phyloP scores from a whole-genome alignment of 2,888 invertebrate genomes.

The Plusia festucae region DNA sequence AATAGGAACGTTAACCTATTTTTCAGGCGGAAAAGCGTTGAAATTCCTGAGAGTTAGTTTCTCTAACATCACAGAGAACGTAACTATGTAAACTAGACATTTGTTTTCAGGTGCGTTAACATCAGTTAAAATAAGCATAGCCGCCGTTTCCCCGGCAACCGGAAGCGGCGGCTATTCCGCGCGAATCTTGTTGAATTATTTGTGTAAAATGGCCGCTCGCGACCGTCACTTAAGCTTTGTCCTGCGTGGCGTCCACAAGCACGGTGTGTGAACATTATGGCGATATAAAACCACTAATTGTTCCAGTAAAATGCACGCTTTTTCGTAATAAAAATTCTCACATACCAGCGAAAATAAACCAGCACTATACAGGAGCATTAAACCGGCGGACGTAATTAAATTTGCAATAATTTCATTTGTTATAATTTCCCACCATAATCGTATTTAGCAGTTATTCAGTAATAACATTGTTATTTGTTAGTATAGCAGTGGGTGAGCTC shows the following conservation, averaged over 20 bases:
- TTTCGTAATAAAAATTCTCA: constrained; percentile 61
- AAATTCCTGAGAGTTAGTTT: constrained; percentile 1
- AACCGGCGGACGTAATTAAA: constrained; percentile 58
- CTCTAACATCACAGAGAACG: constrained; percentile 17
- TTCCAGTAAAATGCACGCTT: constrained; percentile 69
- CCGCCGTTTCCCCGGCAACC: constrained; percentile 61
- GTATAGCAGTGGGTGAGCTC: constrained; percentile 32
- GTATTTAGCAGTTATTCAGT: constrained; percentile 63
- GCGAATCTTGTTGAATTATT: constrained; percentile 85
- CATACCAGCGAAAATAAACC: constrained; percentile 46
- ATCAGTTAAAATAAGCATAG: constrained; percentile 73
- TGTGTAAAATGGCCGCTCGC: constrained; percentile 76
- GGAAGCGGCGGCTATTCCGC: constrained; percentile 80
- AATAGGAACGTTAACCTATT: constrained; percentile 14
- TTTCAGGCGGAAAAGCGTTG: constrained; percentile 13
- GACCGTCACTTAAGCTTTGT: constrained; percentile 74
- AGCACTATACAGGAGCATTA: constrained; percentile 48
- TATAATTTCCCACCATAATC: constrained; percentile 63
- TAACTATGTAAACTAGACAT: constrained; percentile 50
- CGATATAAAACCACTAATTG: constrained; percentile 80
- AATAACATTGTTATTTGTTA: constrained; percentile 49
- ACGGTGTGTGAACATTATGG: constrained; percentile 69
- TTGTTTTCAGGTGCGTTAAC: constrained; percentile 62
- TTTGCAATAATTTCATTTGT: constrained; percentile 63
- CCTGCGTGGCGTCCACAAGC: constrained; percentile 56